phyloP scores from a whole-genome alignment of 2,797 vertebrate species.

The Melanotaenia parkinsoni region DNA sequence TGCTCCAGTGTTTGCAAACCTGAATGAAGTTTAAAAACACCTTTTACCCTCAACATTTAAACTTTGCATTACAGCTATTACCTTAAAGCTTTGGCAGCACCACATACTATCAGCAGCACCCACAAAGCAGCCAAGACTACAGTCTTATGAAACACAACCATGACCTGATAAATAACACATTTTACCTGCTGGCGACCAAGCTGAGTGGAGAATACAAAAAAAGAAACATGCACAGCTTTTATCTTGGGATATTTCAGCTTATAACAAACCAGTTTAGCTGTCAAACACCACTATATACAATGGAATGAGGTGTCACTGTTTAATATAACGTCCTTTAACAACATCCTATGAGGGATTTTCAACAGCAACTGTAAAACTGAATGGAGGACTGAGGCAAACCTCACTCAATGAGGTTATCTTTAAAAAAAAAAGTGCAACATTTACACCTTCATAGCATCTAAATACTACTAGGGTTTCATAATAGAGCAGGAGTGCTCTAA shows the following conservation, averaged over 20 bases:
- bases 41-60: constrained; percentile 40
- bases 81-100: constrained; percentile 73
- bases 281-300: constrained; percentile 12
- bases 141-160: constrained; percentile 25
- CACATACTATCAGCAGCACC: constrained; percentile 64
- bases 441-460: constrained; percentile 28
- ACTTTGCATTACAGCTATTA: constrained; percentile 53
- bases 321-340: constrained; percentile 4
- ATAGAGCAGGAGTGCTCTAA: constrained; percentile 32
- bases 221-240: constrained; percentile 34
- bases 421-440: constrained; percentile 11
- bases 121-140: constrained; percentile 54
- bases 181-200: constrained; percentile 59
- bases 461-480: constrained; percentile 28
- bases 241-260: constrained; percentile 67
- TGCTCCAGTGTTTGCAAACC: constrained; percentile 71
- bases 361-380: neutral
- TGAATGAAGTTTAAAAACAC: constrained; percentile 39
- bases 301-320: constrained; percentile 11
- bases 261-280: constrained; percentile 1
- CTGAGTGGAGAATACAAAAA: constrained; percentile 47
- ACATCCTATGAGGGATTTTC: constrained; percentile 1
- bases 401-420: constrained; percentile 27
- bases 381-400: constrained; percentile 18
- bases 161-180: constrained; percentile 33